Evolutionary conservation across 2,797 vertebrate species (phyloP).

Genomic region (Esox lucius): DNA sequence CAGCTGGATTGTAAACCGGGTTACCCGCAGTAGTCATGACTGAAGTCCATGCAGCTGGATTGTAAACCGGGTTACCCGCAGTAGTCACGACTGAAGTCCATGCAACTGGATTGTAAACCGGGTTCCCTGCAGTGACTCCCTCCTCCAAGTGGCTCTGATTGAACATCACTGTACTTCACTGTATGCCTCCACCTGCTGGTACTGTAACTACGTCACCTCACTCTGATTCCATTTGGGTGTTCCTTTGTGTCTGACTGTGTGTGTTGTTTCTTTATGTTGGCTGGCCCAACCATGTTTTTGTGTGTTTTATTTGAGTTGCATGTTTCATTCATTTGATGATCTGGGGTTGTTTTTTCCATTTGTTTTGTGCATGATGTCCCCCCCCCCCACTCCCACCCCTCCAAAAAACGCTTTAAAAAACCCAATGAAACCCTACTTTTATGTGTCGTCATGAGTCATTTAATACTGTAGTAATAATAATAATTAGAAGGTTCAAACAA

Average conservation of each 20-base stretch:
- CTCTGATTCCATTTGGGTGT: constrained; percentile 2
- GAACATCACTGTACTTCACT: constrained; percentile 14
- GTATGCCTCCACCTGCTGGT: constrained; percentile 62
- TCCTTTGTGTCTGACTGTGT: constrained; percentile 24
- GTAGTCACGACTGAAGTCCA: too few species aligned
- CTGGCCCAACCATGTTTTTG: constrained; percentile 57
- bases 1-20: too few species aligned
- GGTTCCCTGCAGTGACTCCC: neutral
- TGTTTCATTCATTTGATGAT: constrained; percentile 39
- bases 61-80: neutral
- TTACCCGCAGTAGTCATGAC: neutral
- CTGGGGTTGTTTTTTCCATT: constrained; percentile 6
- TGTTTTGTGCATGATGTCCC: constrained; percentile 47
- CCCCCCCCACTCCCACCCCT: too few species aligned
- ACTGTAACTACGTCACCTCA: constrained; percentile 45
- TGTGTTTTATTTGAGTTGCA: constrained; percentile 44
- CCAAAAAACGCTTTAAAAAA: constrained; percentile 48
- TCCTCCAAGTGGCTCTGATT: neutral
- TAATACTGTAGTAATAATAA: too few species aligned
- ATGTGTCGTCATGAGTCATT: constrained; percentile 32
- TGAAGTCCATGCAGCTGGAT: neutral
- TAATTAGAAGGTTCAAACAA: neutral
- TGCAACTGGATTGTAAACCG: too few species aligned
- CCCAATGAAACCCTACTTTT: constrained; percentile 27
- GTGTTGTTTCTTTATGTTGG: constrained; percentile 47